Conservation (phyloP, 2,888 invertebrate species). For the Chloromyia formosa region DNA sequence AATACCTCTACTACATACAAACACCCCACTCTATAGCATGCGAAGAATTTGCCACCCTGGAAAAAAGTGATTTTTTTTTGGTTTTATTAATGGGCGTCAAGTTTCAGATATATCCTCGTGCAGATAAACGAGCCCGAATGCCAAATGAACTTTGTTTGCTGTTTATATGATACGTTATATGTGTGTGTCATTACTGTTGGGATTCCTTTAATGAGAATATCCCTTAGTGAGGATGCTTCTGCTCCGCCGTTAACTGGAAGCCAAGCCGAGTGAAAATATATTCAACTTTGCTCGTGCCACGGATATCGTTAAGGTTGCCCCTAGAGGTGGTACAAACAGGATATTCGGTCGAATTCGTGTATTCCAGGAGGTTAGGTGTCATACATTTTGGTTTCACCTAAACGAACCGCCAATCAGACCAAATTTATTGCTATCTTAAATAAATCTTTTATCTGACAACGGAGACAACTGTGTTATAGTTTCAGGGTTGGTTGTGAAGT, state of each 20-base stretch:
- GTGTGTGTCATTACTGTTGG: neutral
- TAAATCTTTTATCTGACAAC: slow-evolving; percentile 28
- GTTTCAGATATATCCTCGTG: slow-evolving; percentile 7
- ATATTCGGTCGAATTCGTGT: neutral
- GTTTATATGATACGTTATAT: no score
- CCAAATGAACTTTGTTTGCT: neutral
- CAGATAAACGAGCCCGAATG: neutral
- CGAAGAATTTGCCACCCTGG: neutral
- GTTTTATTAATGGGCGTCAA: slow-evolving; percentile 35
- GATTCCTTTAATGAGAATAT: slow-evolving; percentile 12
- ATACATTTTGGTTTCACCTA: neutral
- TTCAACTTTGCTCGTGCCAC: neutral
- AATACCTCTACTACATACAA: slow-evolving; percentile 25
- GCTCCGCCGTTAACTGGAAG: neutral
- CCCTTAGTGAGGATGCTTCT: neutral
- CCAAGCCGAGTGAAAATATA: neutral
- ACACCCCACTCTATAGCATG: neutral
- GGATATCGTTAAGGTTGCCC: neutral
- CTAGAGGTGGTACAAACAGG: neutral
- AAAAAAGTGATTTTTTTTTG: slow-evolving; percentile 21
- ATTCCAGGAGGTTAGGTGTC: neutral
- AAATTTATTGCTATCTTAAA: slow-evolving; percentile 38
- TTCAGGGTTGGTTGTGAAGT: no score
- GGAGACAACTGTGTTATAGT: no score
- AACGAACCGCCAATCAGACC: slow-evolving; percentile 18